Evolutionary conservation across 2,797 vertebrate genomes (phyloP).

Genomic region (Thaleichthys pacificus): DNA sequence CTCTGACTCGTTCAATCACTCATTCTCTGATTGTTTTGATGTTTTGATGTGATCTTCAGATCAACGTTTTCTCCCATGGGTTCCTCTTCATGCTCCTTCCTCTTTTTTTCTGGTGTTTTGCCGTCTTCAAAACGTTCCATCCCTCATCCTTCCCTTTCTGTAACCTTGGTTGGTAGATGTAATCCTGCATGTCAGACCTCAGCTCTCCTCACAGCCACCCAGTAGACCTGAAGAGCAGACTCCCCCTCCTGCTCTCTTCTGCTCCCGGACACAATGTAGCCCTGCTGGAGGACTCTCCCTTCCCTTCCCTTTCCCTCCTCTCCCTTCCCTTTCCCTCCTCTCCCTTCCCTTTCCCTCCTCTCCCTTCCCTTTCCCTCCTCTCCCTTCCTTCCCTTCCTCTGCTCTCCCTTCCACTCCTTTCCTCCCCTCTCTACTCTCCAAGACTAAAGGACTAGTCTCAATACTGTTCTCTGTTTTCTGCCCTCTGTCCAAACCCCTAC

Average conservation of each 20-base stretch:
- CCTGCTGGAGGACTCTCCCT: not conserved
- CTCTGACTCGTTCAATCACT: slow-evolving; percentile 1
- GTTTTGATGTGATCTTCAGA: slow-evolving; percentile 27
- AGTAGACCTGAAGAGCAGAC: slow-evolving; percentile 42
- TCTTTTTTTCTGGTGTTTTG: slow-evolving; percentile 19
- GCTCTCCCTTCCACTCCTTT: no score
- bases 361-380: no score
- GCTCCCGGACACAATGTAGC: not conserved
- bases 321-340: not conserved
- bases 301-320: slow-evolving; percentile 31
- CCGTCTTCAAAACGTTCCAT: slow-evolving; percentile 24
- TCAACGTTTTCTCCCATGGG: slow-evolving; percentile 30
- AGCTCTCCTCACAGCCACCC: slow-evolving; percentile 73
- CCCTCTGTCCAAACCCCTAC: not conserved
- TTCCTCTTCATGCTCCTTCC: slow-evolving; percentile 35
- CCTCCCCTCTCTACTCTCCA: not conserved
- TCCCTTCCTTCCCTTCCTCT: not conserved
- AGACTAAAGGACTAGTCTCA: no score
- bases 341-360: not conserved
- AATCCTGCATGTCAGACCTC: slow-evolving; percentile 49
- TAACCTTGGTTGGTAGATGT: not conserved
- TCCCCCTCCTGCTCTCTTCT: slow-evolving; percentile 14
- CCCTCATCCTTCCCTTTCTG: slow-evolving; percentile 44
- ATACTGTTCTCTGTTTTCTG: not conserved
- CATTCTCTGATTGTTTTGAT: slow-evolving; percentile 26